Conservation (phyloP, 2,797 vertebrate genomes). For the Paguma larvata region DNA sequence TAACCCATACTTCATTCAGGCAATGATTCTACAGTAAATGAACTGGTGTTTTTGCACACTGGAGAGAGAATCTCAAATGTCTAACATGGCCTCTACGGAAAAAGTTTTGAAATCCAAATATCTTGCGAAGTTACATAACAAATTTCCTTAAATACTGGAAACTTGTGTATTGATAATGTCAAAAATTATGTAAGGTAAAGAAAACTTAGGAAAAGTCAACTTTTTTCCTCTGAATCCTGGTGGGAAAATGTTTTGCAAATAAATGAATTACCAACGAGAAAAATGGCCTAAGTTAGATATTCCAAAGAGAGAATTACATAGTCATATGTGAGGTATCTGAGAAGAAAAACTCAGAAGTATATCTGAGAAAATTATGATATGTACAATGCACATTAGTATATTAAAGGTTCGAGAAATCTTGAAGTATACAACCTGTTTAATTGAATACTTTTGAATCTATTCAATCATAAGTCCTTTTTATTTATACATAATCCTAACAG, state of each 20-base stretch:
- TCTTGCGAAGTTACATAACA: not conserved
- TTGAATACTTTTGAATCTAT: not conserved
- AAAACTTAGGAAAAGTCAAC: not conserved
- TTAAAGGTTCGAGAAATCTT: conserved; percentile 36
- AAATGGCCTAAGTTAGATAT: not conserved
- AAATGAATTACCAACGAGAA: conserved; percentile 44
- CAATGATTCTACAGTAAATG: conserved; percentile 25
- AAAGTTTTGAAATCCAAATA: conserved; percentile 31
- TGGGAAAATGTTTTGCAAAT: conserved; percentile 49
- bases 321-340: not conserved
- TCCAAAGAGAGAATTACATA: not conserved
- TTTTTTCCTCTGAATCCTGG: conserved; percentile 17
- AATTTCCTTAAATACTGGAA: not conserved
- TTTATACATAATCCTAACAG: not conserved
- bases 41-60: not conserved
- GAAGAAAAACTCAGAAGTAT: not conserved
- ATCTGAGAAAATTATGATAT: not conserved
- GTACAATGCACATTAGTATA: not conserved
- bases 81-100: not conserved
- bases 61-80: conserved; percentile 39
- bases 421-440: conserved; percentile 2
- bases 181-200: conserved; percentile 10
- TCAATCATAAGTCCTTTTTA: not conserved
- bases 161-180: not conserved
- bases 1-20: not conserved